phyloP scores from a whole-genome alignment of 1,140 invertebrate species.

The Nasonia longicornis region DNA sequence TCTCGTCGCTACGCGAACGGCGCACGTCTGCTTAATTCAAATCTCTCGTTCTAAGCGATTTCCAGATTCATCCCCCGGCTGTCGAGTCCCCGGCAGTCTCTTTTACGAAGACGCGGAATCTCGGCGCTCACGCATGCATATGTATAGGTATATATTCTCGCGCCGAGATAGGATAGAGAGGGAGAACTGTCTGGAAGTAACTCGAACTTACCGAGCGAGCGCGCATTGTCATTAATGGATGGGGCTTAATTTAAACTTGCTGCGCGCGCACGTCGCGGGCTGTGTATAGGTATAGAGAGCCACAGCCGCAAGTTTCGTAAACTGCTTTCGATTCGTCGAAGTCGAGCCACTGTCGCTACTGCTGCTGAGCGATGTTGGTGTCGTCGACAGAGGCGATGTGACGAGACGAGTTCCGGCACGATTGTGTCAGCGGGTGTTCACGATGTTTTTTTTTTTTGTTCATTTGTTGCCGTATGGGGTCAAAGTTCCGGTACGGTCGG shows the following conservation, averaged over 20 bases:
- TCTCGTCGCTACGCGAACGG: background rate
- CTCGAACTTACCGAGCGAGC: slow-evolving; percentile 26
- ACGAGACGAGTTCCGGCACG: background rate
- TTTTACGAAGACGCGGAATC: background rate
- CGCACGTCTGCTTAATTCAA: slow-evolving; percentile 39
- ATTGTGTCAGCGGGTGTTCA: background rate
- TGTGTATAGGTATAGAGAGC: background rate
- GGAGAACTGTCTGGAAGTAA: slow-evolving; percentile 40
- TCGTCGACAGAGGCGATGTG: background rate
- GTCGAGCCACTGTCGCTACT: background rate
- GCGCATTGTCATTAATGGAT: slow-evolving; percentile 48
- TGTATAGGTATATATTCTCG: background rate
- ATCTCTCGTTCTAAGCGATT: slow-evolving; percentile 44
- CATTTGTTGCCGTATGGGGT: too few relatives aligned
- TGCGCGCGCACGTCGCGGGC: slow-evolving; percentile 14
- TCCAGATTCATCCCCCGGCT: slow-evolving; percentile 33
- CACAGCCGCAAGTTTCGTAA: slow-evolving; percentile 40
- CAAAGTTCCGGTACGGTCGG: background rate
- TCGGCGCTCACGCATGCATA: slow-evolving; percentile 6
- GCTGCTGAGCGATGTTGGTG: background rate
- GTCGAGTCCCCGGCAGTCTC: slow-evolving; percentile 1
- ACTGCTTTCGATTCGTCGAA: slow-evolving; percentile 41
- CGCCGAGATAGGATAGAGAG: background rate
- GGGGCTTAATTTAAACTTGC: slow-evolving; percentile 48
- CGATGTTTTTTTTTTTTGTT: background rate